phyloP scores from a whole-genome alignment of 1,140 invertebrate species.

The Papilio glaucus region DNA sequence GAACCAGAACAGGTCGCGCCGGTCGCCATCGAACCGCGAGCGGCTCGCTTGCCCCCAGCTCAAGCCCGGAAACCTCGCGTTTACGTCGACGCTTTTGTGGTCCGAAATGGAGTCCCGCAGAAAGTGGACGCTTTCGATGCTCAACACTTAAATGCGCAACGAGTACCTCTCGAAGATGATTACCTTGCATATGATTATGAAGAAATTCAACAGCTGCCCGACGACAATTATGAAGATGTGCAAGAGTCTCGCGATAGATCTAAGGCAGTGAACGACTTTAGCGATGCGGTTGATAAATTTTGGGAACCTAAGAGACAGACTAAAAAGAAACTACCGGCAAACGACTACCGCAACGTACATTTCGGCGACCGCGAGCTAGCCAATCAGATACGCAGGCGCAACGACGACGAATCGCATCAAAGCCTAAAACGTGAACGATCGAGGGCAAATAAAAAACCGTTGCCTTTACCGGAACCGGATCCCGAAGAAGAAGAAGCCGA shows the following conservation, averaged over 20 bases:
- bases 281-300: slow-evolving; percentile 70
- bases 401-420: slow-evolving; percentile 48
- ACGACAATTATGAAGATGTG: slow-evolving; percentile 73
- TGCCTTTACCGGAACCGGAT: slow-evolving; percentile 48
- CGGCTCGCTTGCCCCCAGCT: slow-evolving; percentile 58
- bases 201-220: slow-evolving; percentile 53
- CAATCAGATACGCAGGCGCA: slow-evolving; percentile 50
- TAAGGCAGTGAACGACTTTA: slow-evolving; percentile 67
- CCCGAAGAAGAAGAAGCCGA: slow-evolving; percentile 64
- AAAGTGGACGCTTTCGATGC: slow-evolving; percentile 74
- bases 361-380: slow-evolving; percentile 70
- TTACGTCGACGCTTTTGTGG: slow-evolving; percentile 79
- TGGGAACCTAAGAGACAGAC: slow-evolving; percentile 66
- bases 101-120: slow-evolving; percentile 71
- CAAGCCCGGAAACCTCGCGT: slow-evolving; percentile 70
- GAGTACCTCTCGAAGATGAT: slow-evolving; percentile 59
- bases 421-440: slow-evolving; percentile 49
- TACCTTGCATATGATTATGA: slow-evolving; percentile 71
- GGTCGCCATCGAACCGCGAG: slow-evolving; percentile 61
- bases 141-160: slow-evolving; percentile 56
- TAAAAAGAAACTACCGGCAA: slow-evolving; percentile 51
- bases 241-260: slow-evolving; percentile 71
- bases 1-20: slow-evolving; percentile 50
- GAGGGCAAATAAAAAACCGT: slow-evolving; percentile 54
- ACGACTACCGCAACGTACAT: slow-evolving; percentile 72